Conservation (phyloP, 2,113 vertebrate species). For the Arizona elegans region DNA sequence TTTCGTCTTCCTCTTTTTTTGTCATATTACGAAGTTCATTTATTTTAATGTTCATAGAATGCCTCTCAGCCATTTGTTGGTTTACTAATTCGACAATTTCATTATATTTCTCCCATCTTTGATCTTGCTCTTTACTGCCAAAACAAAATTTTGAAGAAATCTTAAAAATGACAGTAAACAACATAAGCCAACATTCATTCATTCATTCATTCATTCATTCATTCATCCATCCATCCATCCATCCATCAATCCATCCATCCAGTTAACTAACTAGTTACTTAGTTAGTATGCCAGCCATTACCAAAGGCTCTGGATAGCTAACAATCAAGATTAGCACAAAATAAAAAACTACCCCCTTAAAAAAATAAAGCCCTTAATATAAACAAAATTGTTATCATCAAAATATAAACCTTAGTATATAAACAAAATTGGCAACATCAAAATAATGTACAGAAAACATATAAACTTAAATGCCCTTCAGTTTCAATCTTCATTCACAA, state of each 20-base stretch:
- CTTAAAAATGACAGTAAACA: neutral
- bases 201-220: no score
- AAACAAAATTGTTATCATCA: neutral
- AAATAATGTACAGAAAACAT: neutral
- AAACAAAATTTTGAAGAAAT: neutral
- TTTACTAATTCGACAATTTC: constrained; percentile 60
- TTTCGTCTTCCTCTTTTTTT: constrained; percentile 48
- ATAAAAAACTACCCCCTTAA: neutral
- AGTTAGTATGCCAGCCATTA: neutral
- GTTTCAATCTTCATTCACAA: neutral
- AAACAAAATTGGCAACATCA: neutral
- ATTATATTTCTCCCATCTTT: constrained; percentile 27
- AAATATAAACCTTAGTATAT: neutral
- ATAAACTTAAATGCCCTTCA: neutral
- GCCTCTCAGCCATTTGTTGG: constrained; percentile 58
- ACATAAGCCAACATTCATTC: neutral
- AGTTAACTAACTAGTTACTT: neutral
- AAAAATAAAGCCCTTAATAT: neutral
- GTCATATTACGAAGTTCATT: constrained; percentile 54
- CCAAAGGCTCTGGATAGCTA: neutral
- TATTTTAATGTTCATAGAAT: constrained; percentile 42
- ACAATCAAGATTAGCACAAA: neutral
- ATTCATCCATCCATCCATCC: neutral
- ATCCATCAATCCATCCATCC: no score
- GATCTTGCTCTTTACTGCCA: constrained; percentile 56